Percentiles rank a stretch among this genome's conserved stretches.
Conservation (phyloP, 2,888 invertebrate genomes). For the Ophion obscuratus region DNA sequence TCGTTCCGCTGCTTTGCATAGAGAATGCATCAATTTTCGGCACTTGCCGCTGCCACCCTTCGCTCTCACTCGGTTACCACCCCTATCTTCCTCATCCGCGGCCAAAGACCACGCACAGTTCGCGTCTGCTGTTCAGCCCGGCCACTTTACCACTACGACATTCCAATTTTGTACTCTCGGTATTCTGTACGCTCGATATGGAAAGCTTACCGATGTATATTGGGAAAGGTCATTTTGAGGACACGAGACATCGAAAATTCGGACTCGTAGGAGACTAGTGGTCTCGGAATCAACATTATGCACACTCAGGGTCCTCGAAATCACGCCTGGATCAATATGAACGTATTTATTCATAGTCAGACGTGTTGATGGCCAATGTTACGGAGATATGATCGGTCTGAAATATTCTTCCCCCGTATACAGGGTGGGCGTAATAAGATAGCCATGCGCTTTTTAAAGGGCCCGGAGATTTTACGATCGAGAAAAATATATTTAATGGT, state of each 20-base stretch:
- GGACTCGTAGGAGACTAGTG: neutral
- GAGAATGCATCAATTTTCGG: slow-evolving; percentile 82
- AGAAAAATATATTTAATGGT: neutral
- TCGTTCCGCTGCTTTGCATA: slow-evolving; percentile 81
- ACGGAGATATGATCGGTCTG: neutral
- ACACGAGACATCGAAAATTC: neutral
- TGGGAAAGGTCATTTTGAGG: neutral
- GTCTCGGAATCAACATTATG: too few relatives aligned
- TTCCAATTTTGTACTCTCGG: slow-evolving; percentile 49
- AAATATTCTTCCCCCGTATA: neutral
- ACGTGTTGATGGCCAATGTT: neutral
- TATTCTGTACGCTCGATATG: slow-evolving; percentile 8
- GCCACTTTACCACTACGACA: slow-evolving; percentile 51
- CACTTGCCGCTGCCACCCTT: slow-evolving; percentile 73
- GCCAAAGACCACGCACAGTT: slow-evolving; percentile 22
- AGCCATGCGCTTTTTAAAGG: neutral
- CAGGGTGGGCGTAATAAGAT: neutral
- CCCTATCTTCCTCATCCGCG: slow-evolving; percentile 37
- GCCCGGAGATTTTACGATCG: neutral
- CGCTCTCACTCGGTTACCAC: slow-evolving; percentile 41
- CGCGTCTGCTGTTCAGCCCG: slow-evolving; percentile 34
- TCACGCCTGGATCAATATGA: neutral
- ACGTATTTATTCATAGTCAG: neutral
- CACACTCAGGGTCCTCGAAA: neutral
- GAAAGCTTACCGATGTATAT: slow-evolving; percentile 25